Evolutionary conservation across 2,113 vertebrate species (phyloP).

Genomic region (Conger conger): DNA sequence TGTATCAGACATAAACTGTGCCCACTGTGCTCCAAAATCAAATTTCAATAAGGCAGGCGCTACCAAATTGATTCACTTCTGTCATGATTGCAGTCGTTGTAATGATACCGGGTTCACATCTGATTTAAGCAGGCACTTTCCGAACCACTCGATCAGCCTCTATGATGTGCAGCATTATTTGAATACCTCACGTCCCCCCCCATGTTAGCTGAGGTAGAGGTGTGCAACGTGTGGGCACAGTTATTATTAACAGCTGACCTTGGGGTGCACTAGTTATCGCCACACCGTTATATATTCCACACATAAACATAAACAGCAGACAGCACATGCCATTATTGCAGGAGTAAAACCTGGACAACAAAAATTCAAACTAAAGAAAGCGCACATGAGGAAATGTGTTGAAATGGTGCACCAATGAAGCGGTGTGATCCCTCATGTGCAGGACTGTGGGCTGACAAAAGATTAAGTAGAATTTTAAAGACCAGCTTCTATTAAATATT

Average conservation of each 20-base stretch:
- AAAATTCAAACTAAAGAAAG: too few relatives aligned
- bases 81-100: slow-evolving; percentile 34
- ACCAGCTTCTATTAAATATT: not conserved
- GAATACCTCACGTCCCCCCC: slow-evolving; percentile 16
- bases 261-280: too few relatives aligned
- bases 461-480: not conserved
- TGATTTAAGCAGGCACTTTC: slow-evolving; percentile 30
- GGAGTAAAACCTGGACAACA: too few relatives aligned
- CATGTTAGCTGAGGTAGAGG: not conserved
- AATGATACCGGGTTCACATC: slow-evolving; percentile 34
- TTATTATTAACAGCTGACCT: not conserved
- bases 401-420: too few relatives aligned
- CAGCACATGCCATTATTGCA: too few relatives aligned
- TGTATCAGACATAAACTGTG: slow-evolving; percentile 29
- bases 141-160: slow-evolving; percentile 28
- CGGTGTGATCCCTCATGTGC: too few relatives aligned
- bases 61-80: slow-evolving; percentile 35
- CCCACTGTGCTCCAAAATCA: slow-evolving; percentile 32
- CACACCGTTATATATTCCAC: too few relatives aligned
- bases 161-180: slow-evolving; percentile 11
- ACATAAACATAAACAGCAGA: too few relatives aligned
- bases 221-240: not conserved
- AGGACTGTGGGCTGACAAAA: too few relatives aligned
- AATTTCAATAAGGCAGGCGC: slow-evolving; percentile 39
- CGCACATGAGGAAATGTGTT: too few relatives aligned